Base-by-base conservation (phyloP, 2,797 vertebrate species). In the Sebastes hopkinsi region DNA sequence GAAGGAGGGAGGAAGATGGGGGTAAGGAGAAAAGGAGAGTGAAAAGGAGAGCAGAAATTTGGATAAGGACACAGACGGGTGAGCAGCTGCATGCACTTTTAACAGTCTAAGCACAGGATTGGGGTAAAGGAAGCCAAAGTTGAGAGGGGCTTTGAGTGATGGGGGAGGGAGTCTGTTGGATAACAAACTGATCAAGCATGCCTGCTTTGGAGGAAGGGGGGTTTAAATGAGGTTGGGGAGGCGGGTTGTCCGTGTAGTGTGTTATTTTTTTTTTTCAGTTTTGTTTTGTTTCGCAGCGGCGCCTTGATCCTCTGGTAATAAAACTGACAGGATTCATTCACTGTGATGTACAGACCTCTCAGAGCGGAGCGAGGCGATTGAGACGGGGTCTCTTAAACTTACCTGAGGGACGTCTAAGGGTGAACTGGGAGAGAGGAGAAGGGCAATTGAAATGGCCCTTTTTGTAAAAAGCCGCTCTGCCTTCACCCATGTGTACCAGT, bases 311-410 rank as follows among this genome's bases (percentile, higher is more conserved):
- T 88, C 71, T 89, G 91, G 91, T 93, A 93, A 95, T 95, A 95
- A 95, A 95, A 94, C 79, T 94, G 94, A 94, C 95, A 94, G 93
- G 92, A 93, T 93, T 92, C 92, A 91, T 95, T 93, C 91, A 88
- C 87, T 79, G 92, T 95, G 94, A 95, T 95, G 90, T 93, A 95
- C 93, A 92, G 92, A 95, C 88, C 93, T 92, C 92, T 94, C 90
- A 88, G 89, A 93, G 91, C 81, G 34, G 88, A 94, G 93, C 90
- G 89, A 84, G 87, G 86, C 85, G 75, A 92, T 89, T 77, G 91
- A 93, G 91, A 93, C 61, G 42, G 86, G 84, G 83, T 92, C 90
- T 94, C 89, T 94, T 95, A 93, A 94, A 94, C 92, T 94, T 85
- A 93, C 94, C 90, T 93, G 90, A 80, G 94, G 95, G 94, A 94